Evolutionary conservation across 2,888 invertebrate genomes (phyloP).

Genomic region (Leistus spinibarbis): DNA sequence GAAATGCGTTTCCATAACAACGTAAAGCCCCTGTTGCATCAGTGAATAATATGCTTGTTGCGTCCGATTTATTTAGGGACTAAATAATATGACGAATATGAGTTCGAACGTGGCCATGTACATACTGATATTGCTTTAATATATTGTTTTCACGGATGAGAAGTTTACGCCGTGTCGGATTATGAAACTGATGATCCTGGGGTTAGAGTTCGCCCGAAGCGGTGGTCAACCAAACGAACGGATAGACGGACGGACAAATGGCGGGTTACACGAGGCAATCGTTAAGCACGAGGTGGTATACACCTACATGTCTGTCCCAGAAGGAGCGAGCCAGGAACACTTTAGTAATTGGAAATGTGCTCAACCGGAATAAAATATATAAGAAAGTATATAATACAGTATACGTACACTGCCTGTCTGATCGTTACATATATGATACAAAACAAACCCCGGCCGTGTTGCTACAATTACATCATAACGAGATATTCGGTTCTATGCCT

Average conservation of each 20-base stretch:
- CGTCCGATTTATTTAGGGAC: constrained; percentile 37
- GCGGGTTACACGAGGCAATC: constrained; percentile 14
- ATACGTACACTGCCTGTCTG: constrained; percentile 50
- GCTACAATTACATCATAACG: constrained; percentile 12
- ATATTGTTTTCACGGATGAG: constrained; percentile 45
- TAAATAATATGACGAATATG: not conserved
- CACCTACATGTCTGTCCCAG: constrained; percentile 16
- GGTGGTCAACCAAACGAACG: not conserved
- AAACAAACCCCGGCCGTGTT: constrained; percentile 33
- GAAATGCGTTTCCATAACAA: constrained; percentile 13
- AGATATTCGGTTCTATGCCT: constrained; percentile 10
- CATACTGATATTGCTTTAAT: constrained; percentile 30
- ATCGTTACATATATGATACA: constrained; percentile 46
- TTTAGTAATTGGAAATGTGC: constrained; percentile 55
- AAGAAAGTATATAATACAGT: constrained; percentile 55
- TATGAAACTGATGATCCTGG: constrained; percentile 51
- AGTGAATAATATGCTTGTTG: constrained; percentile 43
- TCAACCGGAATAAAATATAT: constrained; percentile 55
- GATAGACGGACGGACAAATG: constrained; percentile 17
- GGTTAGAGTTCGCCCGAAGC: constrained; percentile 45
- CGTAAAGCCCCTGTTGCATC: constrained; percentile 28
- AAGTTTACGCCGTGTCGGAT: constrained; percentile 43
- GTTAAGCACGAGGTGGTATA: constrained; percentile 33
- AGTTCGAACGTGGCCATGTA: not conserved
- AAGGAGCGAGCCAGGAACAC: constrained; percentile 49